A percentile compares a stretch with the other conserved stretches of the same genome.
phyloP scores from a whole-genome alignment of 2,797 vertebrate species.

The Pelodytes ibericus region DNA sequence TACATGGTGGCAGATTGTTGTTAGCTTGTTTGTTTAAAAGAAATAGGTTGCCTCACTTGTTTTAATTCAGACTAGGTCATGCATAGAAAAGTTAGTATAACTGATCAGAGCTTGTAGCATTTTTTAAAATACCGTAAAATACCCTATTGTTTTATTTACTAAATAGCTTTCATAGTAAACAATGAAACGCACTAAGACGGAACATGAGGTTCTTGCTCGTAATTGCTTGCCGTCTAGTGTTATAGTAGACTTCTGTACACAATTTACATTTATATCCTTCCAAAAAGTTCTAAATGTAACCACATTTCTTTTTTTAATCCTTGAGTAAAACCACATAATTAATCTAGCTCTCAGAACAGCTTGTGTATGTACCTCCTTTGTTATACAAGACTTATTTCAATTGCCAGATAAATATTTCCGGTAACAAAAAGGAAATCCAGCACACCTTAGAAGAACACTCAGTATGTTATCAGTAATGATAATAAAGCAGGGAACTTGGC shows the following conservation, averaged over 20 bases:
- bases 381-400: conserved; percentile 26
- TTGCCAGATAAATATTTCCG: conserved; percentile 14
- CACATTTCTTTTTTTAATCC: neutral
- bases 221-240: neutral
- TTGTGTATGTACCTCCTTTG: conserved; percentile 18
- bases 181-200: neutral
- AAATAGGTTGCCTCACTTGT: too few relatives aligned
- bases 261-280: neutral
- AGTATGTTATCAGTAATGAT: conserved; percentile 18
- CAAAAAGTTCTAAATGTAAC: neutral
- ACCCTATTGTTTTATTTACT: too few relatives aligned
- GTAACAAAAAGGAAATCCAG: conserved; percentile 20
- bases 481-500: conserved; percentile 4
- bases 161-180: too few relatives aligned
- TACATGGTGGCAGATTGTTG: too few relatives aligned
- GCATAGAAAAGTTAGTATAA: too few relatives aligned
- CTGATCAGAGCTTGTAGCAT: too few relatives aligned
- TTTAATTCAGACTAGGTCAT: too few relatives aligned
- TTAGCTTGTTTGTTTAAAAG: too few relatives aligned
- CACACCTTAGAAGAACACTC: conserved; percentile 1
- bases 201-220: neutral
- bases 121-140: too few relatives aligned
- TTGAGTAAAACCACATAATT: conserved; percentile 19
- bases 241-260: neutral
- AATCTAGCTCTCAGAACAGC: conserved; percentile 1